Conservation (phyloP, 1,140 invertebrate genomes). For the Drosophila neocordata region DNA sequence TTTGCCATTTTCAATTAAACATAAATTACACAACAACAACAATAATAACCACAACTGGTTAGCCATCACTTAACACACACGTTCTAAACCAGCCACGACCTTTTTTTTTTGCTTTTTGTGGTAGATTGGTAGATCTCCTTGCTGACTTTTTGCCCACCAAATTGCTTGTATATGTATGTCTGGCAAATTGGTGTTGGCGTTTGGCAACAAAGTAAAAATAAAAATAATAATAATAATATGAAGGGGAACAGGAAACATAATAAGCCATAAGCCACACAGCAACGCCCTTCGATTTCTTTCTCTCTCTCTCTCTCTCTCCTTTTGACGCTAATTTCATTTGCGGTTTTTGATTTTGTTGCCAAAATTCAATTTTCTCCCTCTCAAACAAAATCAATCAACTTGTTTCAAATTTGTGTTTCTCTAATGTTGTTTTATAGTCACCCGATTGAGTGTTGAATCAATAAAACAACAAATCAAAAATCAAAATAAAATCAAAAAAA, state of each 20-base stretch:
- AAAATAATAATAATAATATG: constrained; percentile 45
- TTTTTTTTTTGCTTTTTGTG: constrained; percentile 19
- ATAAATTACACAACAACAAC: constrained; percentile 55
- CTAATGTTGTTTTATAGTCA: constrained; percentile 62
- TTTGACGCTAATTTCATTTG: constrained; percentile 68
- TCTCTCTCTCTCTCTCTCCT: background rate
- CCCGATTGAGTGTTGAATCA: constrained; percentile 52
- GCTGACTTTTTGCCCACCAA: constrained; percentile 64
- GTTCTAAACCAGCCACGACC: constrained; percentile 46
- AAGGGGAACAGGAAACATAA: constrained; percentile 59
- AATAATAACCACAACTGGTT: constrained; percentile 48
- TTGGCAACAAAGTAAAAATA: constrained; percentile 1
- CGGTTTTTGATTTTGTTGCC: constrained; percentile 68
- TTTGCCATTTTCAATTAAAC: constrained; percentile 67
- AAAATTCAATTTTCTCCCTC: constrained; percentile 58
- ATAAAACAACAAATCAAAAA: constrained; percentile 28
- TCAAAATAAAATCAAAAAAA: background rate
- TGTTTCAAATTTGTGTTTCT: constrained; percentile 38
- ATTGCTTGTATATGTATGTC: constrained; percentile 45
- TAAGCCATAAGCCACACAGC: constrained; percentile 61
- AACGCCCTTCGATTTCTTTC: constrained; percentile 69
- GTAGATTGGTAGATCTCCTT: constrained; percentile 9
- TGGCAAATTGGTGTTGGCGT: constrained; percentile 17
- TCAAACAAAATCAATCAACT: constrained; percentile 62
- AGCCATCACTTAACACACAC: constrained; percentile 52